A percentile compares a stretch with the other conserved stretches of the same genome.
phyloP scores from a whole-genome alignment of 2,888 invertebrate species.

The Ptilodon capucinus region DNA sequence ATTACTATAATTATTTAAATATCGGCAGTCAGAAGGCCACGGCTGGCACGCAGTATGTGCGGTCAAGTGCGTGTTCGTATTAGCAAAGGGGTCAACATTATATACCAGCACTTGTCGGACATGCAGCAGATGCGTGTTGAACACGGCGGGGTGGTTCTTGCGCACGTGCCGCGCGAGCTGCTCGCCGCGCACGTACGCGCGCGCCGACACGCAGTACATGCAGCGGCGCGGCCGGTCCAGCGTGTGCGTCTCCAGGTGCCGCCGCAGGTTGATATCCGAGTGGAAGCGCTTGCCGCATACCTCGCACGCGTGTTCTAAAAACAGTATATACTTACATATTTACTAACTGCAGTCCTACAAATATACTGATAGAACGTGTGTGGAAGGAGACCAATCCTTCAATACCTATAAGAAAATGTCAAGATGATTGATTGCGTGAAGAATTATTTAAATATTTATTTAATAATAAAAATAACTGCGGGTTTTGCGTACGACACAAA shows the following conservation, averaged over 20 bases:
- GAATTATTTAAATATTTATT: too few species aligned
- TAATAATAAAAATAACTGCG: too few species aligned
- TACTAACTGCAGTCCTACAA: neutral
- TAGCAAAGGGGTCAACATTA: too few species aligned
- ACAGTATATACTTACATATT: neutral
- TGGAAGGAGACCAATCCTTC: too few species aligned
- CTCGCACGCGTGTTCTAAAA: constrained; percentile 44
- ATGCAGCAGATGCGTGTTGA: constrained; percentile 71
- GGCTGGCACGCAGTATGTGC: too few species aligned
- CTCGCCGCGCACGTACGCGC: constrained; percentile 90
- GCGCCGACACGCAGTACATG: constrained; percentile 85
- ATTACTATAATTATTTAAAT: too few species aligned
- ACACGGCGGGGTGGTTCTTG: constrained; percentile 85
- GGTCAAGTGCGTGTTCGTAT: neutral
- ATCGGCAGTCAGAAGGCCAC: too few species aligned
- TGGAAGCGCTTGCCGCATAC: constrained; percentile 86
- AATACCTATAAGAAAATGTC: too few species aligned
- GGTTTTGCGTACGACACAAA: too few species aligned
- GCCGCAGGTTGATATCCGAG: constrained; percentile 86
- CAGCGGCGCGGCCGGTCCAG: constrained; percentile 90
- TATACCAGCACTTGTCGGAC: constrained; percentile 52
- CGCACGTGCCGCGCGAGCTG: constrained; percentile 90
- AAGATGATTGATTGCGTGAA: too few species aligned
- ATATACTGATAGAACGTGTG: too few species aligned
- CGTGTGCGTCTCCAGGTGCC: constrained; percentile 87